phyloP scores from a whole-genome alignment of 2,113 vertebrate genomes.

The Petaurus breviceps region DNA sequence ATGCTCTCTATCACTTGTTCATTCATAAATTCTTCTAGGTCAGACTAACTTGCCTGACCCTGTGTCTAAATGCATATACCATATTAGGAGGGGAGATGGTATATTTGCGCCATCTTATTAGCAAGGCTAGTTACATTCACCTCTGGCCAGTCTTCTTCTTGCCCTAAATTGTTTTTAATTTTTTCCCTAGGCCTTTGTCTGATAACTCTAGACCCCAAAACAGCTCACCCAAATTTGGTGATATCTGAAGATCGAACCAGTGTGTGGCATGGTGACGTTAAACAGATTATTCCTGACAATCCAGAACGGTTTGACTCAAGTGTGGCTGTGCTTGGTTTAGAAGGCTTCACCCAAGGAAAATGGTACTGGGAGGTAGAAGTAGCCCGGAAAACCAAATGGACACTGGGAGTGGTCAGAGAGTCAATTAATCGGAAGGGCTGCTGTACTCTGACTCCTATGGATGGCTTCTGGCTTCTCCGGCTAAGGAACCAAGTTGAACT shows the following conservation, averaged over 20 bases:
- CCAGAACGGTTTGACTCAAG: slow-evolving; percentile 82
- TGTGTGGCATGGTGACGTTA: slow-evolving; percentile 77
- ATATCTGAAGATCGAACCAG: slow-evolving; percentile 78
- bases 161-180: slow-evolving; percentile 41
- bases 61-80: not conserved
- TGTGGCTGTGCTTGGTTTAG: slow-evolving; percentile 79
- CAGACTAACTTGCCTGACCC: not conserved
- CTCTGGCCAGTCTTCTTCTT: not conserved
- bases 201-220: slow-evolving; percentile 81
- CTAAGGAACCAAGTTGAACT: slow-evolving; percentile 79
- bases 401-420: slow-evolving; percentile 79
- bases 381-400: slow-evolving; percentile 83
- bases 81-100: not conserved
- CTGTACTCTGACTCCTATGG: slow-evolving; percentile 79
- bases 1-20: too few species aligned
- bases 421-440: slow-evolving; percentile 81
- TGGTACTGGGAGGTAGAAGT: slow-evolving; percentile 84
- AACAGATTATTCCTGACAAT: slow-evolving; percentile 74
- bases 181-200: slow-evolving; percentile 72
- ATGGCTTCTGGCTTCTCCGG: slow-evolving; percentile 83
- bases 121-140: slow-evolving; percentile 17
- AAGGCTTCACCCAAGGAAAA: slow-evolving; percentile 79
- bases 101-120: not conserved
- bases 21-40: too few species aligned
- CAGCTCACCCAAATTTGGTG: slow-evolving; percentile 82